Percentiles rank a stretch among this genome's conserved stretches.
phyloP scores from a whole-genome alignment of 2,888 invertebrate species.

The Amblyteles armatorius region DNA sequence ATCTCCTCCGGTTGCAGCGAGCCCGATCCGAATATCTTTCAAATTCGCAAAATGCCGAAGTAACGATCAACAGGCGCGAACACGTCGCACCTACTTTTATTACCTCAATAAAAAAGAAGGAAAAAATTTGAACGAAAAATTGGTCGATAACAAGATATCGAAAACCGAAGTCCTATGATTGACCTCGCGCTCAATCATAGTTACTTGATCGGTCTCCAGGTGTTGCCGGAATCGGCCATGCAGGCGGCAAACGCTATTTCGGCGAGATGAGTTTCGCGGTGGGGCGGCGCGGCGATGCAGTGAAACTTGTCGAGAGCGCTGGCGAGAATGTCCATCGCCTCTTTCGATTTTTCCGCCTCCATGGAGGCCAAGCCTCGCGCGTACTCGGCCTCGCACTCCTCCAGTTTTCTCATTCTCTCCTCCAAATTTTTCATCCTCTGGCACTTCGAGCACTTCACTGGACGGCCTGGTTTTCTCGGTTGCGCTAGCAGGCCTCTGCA shows the following conservation, averaged over 20 bases:
- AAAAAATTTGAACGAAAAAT: neutral
- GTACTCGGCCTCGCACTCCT: conserved; percentile 85
- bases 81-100: too few relatives aligned
- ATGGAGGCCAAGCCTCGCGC: conserved; percentile 84
- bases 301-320: conserved; percentile 88
- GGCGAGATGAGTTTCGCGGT: conserved; percentile 89
- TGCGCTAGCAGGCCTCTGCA: conserved; percentile 85
- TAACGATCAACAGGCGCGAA: too few relatives aligned
- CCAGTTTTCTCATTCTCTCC: conserved; percentile 83
- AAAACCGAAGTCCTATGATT: too few relatives aligned
- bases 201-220: conserved; percentile 68
- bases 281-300: conserved; percentile 88
- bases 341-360: conserved; percentile 86
- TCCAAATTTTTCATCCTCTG: conserved; percentile 85
- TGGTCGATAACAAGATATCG: neutral
- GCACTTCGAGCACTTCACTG: conserved; percentile 86
- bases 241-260: conserved; percentile 90
- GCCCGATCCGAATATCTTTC: neutral
- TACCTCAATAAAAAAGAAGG: too few relatives aligned
- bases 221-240: conserved; percentile 87
- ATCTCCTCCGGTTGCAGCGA: neutral
- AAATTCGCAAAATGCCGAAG: neutral
- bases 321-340: conserved; percentile 86
- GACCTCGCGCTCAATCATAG: neutral
- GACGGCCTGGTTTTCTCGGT: conserved; percentile 81